Base-by-base conservation (phyloP, 2,888 invertebrate species). In the Drosophila recens region DNA sequence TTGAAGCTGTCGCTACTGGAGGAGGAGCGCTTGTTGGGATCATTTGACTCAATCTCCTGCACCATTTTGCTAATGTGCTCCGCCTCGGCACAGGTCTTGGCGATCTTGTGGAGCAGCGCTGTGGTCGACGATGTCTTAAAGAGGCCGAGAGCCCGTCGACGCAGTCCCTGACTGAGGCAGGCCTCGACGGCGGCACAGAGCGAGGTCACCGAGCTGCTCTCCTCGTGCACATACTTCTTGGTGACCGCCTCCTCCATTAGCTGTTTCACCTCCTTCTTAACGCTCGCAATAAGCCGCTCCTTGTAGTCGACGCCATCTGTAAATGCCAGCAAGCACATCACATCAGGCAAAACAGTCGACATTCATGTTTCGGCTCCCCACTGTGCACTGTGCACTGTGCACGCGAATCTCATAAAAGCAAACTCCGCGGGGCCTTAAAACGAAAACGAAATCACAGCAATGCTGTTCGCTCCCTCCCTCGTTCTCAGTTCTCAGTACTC, bases 231-330 rank as follows among this genome's bases (percentile, higher is more conserved):
- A 91, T 97, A 97, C 93, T 98, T 98, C 77, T 96, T 95, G 13
- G 98, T 98, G 13, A 98, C 98, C 17, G 98, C 97, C 92, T 98
- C 98, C 93, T 98, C 98, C 98, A 98, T 98, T 63, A 98, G 95
- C 93, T 98, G 97, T 92, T 98, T 98, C 62, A 98, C 98, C 94
- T 98, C 97, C 92, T 97, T 97, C 93, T 97, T 97, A 57, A 97
- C 97, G 75, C 95, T 95, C 48, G 95, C 95, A 75, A 97, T 96
- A 80, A 97, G 94, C 86, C 95, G 95, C 91, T 96, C 96, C 92
- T 96, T 96, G 93, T 95, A 95, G 88, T 96, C 95, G 48, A 66
- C 66, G 66, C 79, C 81, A 77, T 92, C 91, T 91, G 78, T 4
- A 73, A 73, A 61, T 59, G 62, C 49, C 72, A 71, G 11, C 30